Evolutionary conservation across 2,113 vertebrate species (phyloP).

Genomic region (Merops nubicus): DNA sequence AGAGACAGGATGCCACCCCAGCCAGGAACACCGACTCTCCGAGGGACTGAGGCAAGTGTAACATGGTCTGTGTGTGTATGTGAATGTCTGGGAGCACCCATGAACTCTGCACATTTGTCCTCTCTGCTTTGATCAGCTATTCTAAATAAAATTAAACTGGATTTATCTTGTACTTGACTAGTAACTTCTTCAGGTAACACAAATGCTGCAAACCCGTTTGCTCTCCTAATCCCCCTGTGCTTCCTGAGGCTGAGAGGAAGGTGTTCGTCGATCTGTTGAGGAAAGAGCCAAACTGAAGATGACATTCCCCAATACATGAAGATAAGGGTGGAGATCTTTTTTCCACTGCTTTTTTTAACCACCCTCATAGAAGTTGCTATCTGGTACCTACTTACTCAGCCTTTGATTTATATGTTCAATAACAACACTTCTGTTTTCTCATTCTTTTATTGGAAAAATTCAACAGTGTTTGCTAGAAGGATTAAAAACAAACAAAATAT

Average conservation of each 20-base stretch:
- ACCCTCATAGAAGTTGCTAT: background rate
- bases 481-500: background rate
- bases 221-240: background rate
- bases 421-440: background rate
- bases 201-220: background rate
- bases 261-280: background rate
- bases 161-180: background rate
- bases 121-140: background rate
- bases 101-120: background rate
- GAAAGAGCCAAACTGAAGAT: background rate
- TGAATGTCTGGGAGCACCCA: rapidly evolving
- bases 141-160: background rate
- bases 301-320: background rate
- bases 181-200: background rate
- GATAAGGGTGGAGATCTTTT: background rate
- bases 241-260: background rate
- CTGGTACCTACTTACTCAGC: background rate
- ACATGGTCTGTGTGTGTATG: rapidly evolving
- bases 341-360: background rate
- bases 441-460: background rate
- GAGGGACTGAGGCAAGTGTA: background rate
- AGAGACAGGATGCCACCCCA: background rate
- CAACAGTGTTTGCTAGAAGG: background rate
- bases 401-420: background rate
- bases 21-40: background rate